Base-by-base conservation (phyloP, 1,140 invertebrate species). In the Bradysia coprophila region DNA sequence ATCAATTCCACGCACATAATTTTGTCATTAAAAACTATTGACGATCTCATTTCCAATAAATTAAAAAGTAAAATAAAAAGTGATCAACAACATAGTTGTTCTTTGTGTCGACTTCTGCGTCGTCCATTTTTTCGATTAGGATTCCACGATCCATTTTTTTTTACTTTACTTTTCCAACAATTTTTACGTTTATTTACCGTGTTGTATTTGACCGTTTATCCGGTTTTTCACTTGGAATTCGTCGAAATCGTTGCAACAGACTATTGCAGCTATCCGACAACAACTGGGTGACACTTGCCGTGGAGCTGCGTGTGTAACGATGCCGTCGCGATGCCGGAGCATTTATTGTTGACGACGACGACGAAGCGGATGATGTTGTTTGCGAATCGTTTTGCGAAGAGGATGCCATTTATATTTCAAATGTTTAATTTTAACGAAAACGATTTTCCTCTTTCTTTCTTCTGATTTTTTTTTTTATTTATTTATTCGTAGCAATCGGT, bases 201-300 rank as follows among this genome's bases (percentile, higher is more conserved):
- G 24, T 28, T 28, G 24, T 28, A 19, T 38, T 38, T 18, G 3
- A 22, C 31, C 20, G 24, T 37, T 55, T 58, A 51, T 59, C 57
- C 51, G 57, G 57, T 55, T 54, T 51, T 57, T 73, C 68, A 28
- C 73, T 84, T 10, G 78, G 79, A 22, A 80, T 80, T 22, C 82
- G 69, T 23, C 77, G 75, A 47, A 88, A 62, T 37, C 81, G 66
- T 49, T 86, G 81, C 42, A 89, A 67, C 21, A 88, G 68, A 61
- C 72, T 88, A 46, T 81, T 79, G 61, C 82, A 89, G 44, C 82
- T 84, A 52, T 88, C 83, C 39, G 73, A 80, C 43, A 89, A 63
- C 46, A 89, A 63, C 59, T 88, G 84, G 36, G 81, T 81, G 42
- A 88, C 81, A 62, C 82, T 87, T 9, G 75, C 68, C 23, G 71